Evolutionary conservation across 2,113 vertebrate genomes (phyloP), one percentile per base, ranked within the genome.

Genomic region (Motacilla alba): DNA sequence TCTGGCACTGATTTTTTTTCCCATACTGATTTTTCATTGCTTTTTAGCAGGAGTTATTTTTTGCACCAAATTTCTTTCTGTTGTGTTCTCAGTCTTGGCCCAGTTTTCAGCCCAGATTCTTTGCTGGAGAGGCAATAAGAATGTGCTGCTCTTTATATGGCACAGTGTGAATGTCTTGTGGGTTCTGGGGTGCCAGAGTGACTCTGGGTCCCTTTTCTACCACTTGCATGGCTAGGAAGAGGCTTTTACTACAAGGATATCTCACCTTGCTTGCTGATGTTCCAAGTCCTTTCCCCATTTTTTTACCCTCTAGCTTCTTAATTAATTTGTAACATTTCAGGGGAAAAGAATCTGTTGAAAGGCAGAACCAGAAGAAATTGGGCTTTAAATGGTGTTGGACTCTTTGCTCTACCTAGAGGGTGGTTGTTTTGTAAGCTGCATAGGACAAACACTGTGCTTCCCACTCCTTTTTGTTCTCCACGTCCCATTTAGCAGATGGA

Each of bases 401-500:
- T 93, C 23, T 95, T 92, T 58, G 49, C 70, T 87, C 24, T 55
- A 66, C 74, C 74, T 64, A 70, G 44, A 91, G 63, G 56, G 37
- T 69, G 80, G 81, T 72, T 92, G 87, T 83, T 96, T 89, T 93
- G 80, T 90, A 63, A 92, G 81, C 66, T 78, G 2, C 41, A 15
- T 60, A 68, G 90, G 88, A 86, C 83, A 92, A 86, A 72, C 73
- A 49, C 68, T 83, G 41, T 24, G 35, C 86, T 95, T 89, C 72
- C 90, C 93, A 46, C 75, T 93, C 73, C 89, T 66, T 94, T 94
- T 77, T 88, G 60, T 87, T 95, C 83, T 86, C 88, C 58, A 49
- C 27, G 18, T 92, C 94, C 88, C 88, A 56, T 95, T 93, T 86
- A 96, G 86, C 94, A 93, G 90, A 87, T 81, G 69, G 90, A 96